Evolutionary conservation across 2,113 vertebrate species (phyloP), one percentile per base, ranked within the genome.

Genomic region (Mohoua ochrocephala): DNA sequence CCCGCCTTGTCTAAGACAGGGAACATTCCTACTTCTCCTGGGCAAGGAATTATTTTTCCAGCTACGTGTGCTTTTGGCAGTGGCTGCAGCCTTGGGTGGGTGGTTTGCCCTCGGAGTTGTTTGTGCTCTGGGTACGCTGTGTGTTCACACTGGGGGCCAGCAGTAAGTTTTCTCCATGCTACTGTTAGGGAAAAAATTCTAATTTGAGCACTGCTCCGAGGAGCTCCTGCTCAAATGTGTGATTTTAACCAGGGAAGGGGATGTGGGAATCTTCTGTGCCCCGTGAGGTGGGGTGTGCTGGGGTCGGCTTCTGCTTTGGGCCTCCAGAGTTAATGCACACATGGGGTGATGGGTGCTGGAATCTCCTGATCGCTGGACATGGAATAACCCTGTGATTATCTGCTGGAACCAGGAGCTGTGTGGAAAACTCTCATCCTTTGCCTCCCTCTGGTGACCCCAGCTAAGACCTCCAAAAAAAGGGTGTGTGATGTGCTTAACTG

Each of bases 301-400:
- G 23, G n/a, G 2, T 64, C 47, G 4, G 6, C 50, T n/a, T 60
- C 37, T 37, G 28, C 70, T 45, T 56, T 69, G 50, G 28, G 41
- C 9, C 35, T 44, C 1, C 2, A 20, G n/a, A 9, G 39, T 24
- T 27, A 14, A 27, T 7, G 9, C 5, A 6, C 1, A 2, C 10
- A 5, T 3, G 27, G 64, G 27, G 27, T 44, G 13, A 26, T 16
- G 77, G 59, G 2, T 33, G 20, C 44, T 61, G 59, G 53, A 54
- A 60, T 73, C 73, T 56, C 49, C 80, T 2, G 2, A 1, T 5
- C 15, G n/a, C 53, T 76, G 3, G 31, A 4, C 1, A 3, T 27
- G 57, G 28, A 84, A 16, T 71, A n/a, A 23, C 1, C 0, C 17
- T 39, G 21, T 0, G 1, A 18, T 14, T 68, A 0, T 59, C 35